Evolutionary conservation across 2,888 invertebrate genomes (phyloP), one percentile per base, ranked within the genome.

Genomic region (Uropetala carovei): DNA sequence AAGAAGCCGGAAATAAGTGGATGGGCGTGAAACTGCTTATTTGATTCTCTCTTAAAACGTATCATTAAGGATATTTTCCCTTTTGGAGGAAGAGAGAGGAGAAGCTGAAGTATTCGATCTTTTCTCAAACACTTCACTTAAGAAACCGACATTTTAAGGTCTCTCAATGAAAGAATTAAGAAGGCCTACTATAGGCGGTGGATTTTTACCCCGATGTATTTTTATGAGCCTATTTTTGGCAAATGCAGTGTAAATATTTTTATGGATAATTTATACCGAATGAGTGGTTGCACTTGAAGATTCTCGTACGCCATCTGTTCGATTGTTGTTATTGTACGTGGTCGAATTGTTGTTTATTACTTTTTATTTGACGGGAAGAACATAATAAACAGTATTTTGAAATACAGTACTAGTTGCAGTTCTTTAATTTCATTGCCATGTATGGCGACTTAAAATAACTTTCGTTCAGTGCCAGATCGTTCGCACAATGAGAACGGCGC

Each of bases 1-100:
- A 18, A 43, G 75, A 75, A 75, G 75, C 27, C 14, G 89, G 30
- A 43, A 59, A 59, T 27, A 18, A 60, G 89, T 64, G 89, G 60
- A 27, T 30, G 64, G 89, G 89, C 89, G 89, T 68, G 89, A 89
- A 64, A 89, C 89, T n/a, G 89, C 89, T 89, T 68, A 89, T 89
- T 89, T 89, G 89, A 89, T 64, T 57, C 83, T 64, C 64, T 60
- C 89, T 43, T 89, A 89, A 89, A 89, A 89, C 89, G 43, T 89
- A 64, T 89, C 89, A 89, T 89, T 89, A 68, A n/a, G 89, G 56
- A 60, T 43, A 13, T 75, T 75, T 75, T 75, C 75, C 75, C 75
- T 13, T 11, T 13, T 75, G 75, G 27, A 18, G 75, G 75, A 27
- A 27, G 11, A 27, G 18, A 75, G 10, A 10, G 27, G 9, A 22